These are phyloP conservation scores for Drosophila biarmipes DNA, from an alignment of 1,140 invertebrate genomes.

Conservation along the genomic window DNA sequence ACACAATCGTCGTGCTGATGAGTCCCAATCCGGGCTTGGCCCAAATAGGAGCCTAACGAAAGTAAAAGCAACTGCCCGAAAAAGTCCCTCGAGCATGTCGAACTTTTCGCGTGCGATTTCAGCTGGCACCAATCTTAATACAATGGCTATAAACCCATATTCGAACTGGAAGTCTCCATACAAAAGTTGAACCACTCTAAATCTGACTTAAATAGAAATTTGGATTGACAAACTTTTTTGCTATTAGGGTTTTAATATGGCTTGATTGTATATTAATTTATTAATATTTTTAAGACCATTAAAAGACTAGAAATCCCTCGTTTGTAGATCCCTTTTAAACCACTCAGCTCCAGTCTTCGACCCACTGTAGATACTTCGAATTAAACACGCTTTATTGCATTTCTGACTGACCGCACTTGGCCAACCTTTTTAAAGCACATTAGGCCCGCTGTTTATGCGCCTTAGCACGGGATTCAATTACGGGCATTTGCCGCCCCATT, in stretches of 20 bases:
- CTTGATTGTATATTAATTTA: too few relatives aligned
- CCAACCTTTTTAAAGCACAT: constrained; percentile 48
- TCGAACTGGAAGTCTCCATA: not conserved
- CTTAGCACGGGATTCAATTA: constrained; percentile 61
- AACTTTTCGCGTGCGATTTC: constrained; percentile 16
- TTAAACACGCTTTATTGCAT: constrained; percentile 42
- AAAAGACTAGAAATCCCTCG: not conserved
- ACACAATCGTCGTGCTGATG: constrained; percentile 41
- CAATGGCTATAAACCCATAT: constrained; percentile 9
- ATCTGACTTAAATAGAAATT: too few relatives aligned
- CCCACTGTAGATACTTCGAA: constrained; percentile 18
- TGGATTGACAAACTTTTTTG: too few relatives aligned
- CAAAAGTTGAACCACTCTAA: not conserved
- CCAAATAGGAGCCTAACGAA: constrained; percentile 32
- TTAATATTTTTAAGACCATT: too few relatives aligned
- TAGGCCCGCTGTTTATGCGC: constrained; percentile 49
- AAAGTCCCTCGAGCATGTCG: constrained; percentile 35
- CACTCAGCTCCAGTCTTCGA: not conserved
- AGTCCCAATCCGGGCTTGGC: constrained; percentile 30
- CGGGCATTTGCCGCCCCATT: constrained; percentile 53
- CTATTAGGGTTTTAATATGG: too few relatives aligned
- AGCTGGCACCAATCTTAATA: constrained; percentile 1
- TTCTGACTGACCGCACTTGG: constrained; percentile 15
- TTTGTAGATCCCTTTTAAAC: not conserved
- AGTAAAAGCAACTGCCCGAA: constrained; percentile 21